phyloP scores from a whole-genome alignment of 2,113 vertebrate genomes.

The Aphyosemion australe region DNA sequence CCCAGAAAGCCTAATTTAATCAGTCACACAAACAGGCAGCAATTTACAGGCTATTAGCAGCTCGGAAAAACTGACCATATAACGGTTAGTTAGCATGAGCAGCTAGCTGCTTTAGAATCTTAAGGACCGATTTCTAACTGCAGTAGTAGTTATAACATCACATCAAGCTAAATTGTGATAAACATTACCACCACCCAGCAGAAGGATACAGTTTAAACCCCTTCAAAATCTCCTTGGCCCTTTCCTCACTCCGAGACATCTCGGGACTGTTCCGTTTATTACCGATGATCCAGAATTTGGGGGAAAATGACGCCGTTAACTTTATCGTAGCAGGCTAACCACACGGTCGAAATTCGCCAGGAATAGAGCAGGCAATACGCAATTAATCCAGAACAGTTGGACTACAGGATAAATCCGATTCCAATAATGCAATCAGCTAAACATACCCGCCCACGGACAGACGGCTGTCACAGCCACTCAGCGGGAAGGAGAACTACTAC shows the following conservation, averaged over 20 bases:
- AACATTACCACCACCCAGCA: neutral
- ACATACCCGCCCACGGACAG: constrained; percentile 65
- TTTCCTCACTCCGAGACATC: constrained; percentile 83
- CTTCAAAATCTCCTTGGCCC: constrained; percentile 83
- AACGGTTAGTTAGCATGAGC: neutral
- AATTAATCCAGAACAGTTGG: constrained; percentile 19
- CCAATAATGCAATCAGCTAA: constrained; percentile 80
- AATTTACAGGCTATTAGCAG: neutral
- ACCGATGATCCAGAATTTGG: constrained; percentile 25
- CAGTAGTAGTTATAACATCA: neutral
- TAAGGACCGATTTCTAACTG: too few relatives aligned
- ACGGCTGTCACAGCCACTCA: constrained; percentile 45
- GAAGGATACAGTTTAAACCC: constrained; percentile 86
- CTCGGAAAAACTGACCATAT: neutral
- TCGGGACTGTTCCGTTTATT: constrained; percentile 42
- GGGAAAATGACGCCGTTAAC: neutral
- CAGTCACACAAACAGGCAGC: too few relatives aligned
- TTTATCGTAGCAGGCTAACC: neutral
- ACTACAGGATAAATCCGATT: constrained; percentile 65
- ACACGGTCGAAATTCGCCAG: neutral
- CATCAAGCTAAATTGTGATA: neutral
- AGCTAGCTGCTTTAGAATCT: neutral
- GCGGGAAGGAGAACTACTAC: neutral
- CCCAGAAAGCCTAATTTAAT: too few relatives aligned
- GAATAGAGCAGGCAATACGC: constrained; percentile 22